A percentile compares a stretch with the other conserved stretches of the same genome.
These are phyloP conservation scores for Limosa lapponica DNA, from an alignment of 2,797 vertebrate species.

Conservation along the genomic window DNA sequence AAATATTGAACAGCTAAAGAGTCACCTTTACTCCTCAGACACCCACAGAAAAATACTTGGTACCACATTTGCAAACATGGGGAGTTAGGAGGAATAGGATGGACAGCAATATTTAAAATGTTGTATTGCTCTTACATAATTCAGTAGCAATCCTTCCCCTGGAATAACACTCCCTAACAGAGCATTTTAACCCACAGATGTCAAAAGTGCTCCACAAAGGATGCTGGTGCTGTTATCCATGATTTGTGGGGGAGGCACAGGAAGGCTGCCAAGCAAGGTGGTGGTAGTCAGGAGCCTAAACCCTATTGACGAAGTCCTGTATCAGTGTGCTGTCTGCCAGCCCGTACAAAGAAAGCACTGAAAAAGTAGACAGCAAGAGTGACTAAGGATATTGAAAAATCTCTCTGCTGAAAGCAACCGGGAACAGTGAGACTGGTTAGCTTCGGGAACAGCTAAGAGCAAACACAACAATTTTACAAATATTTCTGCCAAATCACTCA, in stretches of 20 bases:
- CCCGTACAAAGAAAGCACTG: rapidly evolving
- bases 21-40: background rate
- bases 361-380: background rate
- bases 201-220: background rate
- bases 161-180: background rate
- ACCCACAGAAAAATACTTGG: background rate
- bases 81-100: background rate
- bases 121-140: background rate
- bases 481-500: background rate
- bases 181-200: background rate
- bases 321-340: background rate
- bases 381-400: background rate
- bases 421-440: background rate
- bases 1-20: background rate
- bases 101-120: background rate
- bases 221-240: background rate
- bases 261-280: background rate
- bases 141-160: background rate
- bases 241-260: background rate
- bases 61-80: background rate
- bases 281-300: background rate
- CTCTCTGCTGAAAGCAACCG: background rate
- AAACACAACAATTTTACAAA: background rate
- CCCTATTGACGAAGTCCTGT: background rate
- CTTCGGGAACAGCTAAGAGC: rapidly evolving